Conservation (phyloP, 2,888 invertebrate species). For the Scaptomyza flava region DNA sequence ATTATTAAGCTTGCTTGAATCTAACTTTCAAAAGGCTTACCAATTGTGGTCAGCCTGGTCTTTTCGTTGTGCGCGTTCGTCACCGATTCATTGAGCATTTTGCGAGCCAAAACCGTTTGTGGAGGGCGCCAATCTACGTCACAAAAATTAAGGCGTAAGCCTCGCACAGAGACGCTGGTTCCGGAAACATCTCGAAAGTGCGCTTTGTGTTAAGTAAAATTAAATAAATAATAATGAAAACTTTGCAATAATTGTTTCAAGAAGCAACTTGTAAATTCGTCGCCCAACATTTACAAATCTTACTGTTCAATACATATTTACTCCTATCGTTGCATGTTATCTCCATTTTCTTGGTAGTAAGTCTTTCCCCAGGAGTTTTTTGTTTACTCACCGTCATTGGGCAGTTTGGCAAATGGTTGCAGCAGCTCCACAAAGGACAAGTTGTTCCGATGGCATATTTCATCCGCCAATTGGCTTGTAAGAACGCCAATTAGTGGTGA, state of each 20-base stretch:
- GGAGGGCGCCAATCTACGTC: slow-evolving; percentile 93
- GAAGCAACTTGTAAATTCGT: background rate
- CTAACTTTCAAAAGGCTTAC: slow-evolving; percentile 77
- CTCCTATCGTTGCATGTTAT: background rate
- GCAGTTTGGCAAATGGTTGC: slow-evolving; percentile 93
- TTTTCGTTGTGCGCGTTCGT: slow-evolving; percentile 86
- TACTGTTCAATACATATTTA: no score
- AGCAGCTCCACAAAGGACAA: slow-evolving; percentile 94
- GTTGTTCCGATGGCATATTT: slow-evolving; percentile 94
- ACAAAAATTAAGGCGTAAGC: slow-evolving; percentile 91
- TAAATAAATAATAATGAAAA: background rate
- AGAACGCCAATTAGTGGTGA: slow-evolving; percentile 95
- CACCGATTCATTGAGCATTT: slow-evolving; percentile 93
- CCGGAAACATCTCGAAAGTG: slow-evolving; percentile 94
- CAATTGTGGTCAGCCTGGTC: slow-evolving; percentile 86
- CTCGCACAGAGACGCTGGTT: slow-evolving; percentile 88
- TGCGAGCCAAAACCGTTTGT: slow-evolving; percentile 92
- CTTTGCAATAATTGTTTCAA: background rate
- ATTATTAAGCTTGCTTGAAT: background rate
- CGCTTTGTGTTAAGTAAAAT: slow-evolving; percentile 85
- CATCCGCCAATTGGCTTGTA: slow-evolving; percentile 92
- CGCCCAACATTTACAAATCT: no score
- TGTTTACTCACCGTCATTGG: slow-evolving; percentile 88
- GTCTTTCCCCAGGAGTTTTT: background rate
- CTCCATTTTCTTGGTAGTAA: background rate